A percentile compares a stretch with the other conserved stretches of the same genome.
These are phyloP conservation scores for Pseudanteris insignis DNA, from an alignment of 2,888 invertebrate genomes.

Conservation along the genomic window DNA sequence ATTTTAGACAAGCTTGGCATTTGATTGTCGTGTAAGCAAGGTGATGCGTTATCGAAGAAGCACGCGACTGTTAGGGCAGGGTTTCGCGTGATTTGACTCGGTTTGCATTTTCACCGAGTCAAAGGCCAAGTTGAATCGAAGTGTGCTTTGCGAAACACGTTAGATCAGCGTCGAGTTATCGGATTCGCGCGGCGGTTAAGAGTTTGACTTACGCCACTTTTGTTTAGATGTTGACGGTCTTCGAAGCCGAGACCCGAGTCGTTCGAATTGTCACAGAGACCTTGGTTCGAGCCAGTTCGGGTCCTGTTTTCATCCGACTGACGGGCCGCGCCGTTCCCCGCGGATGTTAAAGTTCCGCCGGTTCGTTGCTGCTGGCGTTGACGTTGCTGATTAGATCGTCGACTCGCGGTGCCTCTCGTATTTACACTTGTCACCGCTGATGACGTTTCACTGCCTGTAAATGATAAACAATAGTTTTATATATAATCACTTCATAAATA, in stretches of 20 bases:
- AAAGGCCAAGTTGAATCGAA: too few species aligned
- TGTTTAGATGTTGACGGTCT: conserved; percentile 73
- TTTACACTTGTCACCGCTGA: conserved; percentile 56
- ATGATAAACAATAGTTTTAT: conserved; percentile 5
- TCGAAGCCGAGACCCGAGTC: conserved; percentile 90
- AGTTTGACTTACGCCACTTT: conserved; percentile 40
- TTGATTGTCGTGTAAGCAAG: too few species aligned
- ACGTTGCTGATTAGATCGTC: conserved; percentile 66
- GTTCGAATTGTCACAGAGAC: conserved; percentile 86
- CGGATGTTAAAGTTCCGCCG: conserved; percentile 53
- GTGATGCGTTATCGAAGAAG: too few species aligned
- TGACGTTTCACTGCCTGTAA: conserved; percentile 50
- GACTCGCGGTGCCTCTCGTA: conserved; percentile 60
- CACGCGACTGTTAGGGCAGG: too few species aligned
- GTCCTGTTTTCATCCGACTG: conserved; percentile 69
- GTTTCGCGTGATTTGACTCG: too few species aligned
- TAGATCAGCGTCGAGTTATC: neutral
- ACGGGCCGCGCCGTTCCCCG: conserved; percentile 66
- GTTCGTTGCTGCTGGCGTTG: conserved; percentile 63
- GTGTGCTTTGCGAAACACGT: neutral
- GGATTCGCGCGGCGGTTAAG: neutral
- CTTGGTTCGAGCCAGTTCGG: conserved; percentile 65
- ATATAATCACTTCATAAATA: too few species aligned
- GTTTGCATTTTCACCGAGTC: too few species aligned
- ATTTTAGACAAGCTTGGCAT: too few species aligned